phyloP scores from a whole-genome alignment of 23 tunicate species.

The Aplidium turbinatum region DNA sequence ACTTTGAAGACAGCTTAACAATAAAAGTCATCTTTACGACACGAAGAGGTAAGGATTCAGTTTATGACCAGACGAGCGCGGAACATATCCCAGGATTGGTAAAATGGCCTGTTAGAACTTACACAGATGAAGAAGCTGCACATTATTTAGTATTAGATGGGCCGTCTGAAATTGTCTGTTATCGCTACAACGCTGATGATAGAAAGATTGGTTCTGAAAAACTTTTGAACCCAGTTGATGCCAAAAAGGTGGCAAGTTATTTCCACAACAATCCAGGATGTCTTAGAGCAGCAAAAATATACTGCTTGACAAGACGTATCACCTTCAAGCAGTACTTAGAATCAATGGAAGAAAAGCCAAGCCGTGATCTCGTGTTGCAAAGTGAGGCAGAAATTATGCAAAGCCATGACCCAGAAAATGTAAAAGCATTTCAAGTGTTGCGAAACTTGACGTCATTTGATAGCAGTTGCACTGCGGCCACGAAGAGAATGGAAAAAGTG shows the following conservation, averaged over 20 bases:
- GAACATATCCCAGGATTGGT: too few relatives aligned
- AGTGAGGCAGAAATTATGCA: neutral
- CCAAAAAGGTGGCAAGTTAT: neutral
- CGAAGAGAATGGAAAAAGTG: neutral
- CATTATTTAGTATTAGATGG: neutral
- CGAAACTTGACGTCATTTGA: neutral
- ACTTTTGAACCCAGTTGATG: neutral
- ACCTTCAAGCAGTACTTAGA: slow-evolving; percentile 7
- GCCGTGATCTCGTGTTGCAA: neutral
- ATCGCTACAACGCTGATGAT: slow-evolving; percentile 11
- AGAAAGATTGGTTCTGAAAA: neutral
- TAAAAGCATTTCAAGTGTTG: neutral
- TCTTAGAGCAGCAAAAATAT: neutral
- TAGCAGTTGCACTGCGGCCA: neutral
- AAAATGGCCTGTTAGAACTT: neutral
- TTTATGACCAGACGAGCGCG: too few relatives aligned
- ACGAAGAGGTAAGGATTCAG: neutral
- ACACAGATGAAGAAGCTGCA: slow-evolving; percentile 3
- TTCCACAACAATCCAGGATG: slow-evolving; percentile 15
- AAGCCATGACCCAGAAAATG: neutral
- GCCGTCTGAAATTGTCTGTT: neutral
- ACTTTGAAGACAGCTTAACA: neutral
- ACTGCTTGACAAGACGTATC: slow-evolving; percentile 8
- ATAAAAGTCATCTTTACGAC: neutral
- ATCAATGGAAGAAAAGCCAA: neutral